Base-by-base conservation (phyloP, 1,140 invertebrate species). In the Bombus fervidus region DNA sequence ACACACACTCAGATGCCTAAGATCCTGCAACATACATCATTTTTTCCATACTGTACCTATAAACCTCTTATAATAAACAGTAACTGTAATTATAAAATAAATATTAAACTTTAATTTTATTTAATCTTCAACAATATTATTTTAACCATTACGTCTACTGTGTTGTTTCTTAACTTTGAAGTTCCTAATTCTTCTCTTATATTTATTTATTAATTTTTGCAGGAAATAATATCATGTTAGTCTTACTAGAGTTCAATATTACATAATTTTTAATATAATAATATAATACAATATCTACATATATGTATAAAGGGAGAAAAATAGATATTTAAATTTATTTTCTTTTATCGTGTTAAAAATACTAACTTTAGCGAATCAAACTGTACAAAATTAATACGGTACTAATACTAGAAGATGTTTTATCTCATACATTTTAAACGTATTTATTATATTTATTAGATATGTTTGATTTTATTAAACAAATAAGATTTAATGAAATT, bases 21-120 rank as follows among this genome's bases (percentile, higher is more conserved):
- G 87, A 83, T 88, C 93, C 93, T 94, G 93, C 74, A 94, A 94
- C 93, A 94, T 81, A 94, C 83, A 93, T 79, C 86, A 93, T 91
- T 92, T 92, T 89, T 90, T 89, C 88, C 87, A 89, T 75, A 86
- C 89, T 92, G 86, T 91, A 92, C 88, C 92, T 91, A 88, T 84
- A 57, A 83, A 83, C 80, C 68, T 86, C 87, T 86, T 86, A 64
- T 12, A 75, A 66, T 9, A 84, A 87, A 81, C 47, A 59, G 39
- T 89, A 64, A 89, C 78, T 89, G 81, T 74, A 87, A 85, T 69
- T 78, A 78, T 59, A 87, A 82, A 69, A 75, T 22, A 76, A 66
- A 72, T 62, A 75, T 79, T 59, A 25, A 43, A 41, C 4, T 68
- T 47, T 18, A 22, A n/a, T 25, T n/a, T 81, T 37, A 37, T 74